A percentile compares a stretch with the other conserved stretches of the same genome.
phyloP scores from a whole-genome alignment of 2,113 vertebrate species.

The Dendrocopos noguchii region DNA sequence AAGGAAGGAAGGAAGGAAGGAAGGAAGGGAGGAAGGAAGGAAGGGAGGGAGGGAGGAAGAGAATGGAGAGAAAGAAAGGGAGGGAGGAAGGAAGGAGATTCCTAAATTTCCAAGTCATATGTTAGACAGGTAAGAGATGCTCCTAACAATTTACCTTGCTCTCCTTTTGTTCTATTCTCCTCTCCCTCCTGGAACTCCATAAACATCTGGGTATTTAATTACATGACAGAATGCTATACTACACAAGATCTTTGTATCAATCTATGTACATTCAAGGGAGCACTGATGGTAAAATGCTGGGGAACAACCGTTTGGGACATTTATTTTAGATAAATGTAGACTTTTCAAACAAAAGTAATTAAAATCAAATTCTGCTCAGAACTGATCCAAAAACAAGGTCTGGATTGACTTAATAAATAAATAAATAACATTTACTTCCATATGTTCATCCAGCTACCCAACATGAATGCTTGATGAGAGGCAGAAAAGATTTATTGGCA shows the following conservation, averaged over 20 bases:
- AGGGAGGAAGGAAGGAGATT: background rate
- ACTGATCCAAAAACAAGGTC: background rate
- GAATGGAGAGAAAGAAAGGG: background rate
- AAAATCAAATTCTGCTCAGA: slow-evolving; percentile 11
- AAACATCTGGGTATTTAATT: background rate
- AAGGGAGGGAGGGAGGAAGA: background rate
- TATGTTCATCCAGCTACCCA: background rate
- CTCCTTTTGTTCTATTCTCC: background rate
- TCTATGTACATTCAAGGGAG: background rate
- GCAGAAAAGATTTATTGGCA: background rate
- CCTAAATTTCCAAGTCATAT: background rate
- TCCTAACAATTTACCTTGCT: background rate
- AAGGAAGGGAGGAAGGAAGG: no score
- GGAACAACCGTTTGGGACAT: background rate
- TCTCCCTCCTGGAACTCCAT: background rate
- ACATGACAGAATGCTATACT: background rate
- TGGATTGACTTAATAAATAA: background rate
- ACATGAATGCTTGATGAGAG: background rate
- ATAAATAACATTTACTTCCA: background rate
- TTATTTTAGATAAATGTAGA: background rate
- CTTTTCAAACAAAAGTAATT: background rate
- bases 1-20: no score
- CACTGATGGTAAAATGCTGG: background rate
- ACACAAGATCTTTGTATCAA: background rate
- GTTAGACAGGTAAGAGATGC: background rate